A percentile compares a stretch with the other conserved stretches of the same genome.
Evolutionary conservation across 2,888 invertebrate species (phyloP).

Genomic region (Troilus luridus): DNA sequence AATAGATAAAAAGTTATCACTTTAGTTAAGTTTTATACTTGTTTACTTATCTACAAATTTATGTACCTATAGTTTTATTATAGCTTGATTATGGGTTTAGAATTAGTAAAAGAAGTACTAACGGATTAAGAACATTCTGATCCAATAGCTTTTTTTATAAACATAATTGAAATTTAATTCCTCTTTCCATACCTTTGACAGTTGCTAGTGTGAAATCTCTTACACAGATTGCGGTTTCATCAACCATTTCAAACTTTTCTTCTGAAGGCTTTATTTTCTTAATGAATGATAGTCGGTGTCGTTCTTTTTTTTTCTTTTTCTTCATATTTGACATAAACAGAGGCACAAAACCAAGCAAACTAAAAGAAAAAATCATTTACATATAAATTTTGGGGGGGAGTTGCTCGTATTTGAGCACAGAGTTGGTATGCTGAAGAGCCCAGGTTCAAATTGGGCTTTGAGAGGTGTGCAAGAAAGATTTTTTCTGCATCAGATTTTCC

Average conservation of each 20-base stretch:
- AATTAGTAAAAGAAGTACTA: too few relatives aligned
- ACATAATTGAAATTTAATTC: neutral
- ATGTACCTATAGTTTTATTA: too few relatives aligned
- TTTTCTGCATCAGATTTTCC: too few relatives aligned
- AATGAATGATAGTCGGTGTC: neutral
- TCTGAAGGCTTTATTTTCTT: neutral
- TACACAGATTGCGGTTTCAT: neutral
- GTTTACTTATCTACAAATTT: too few relatives aligned
- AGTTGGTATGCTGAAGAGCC: too few relatives aligned
- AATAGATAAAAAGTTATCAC: too few relatives aligned
- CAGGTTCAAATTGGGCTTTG: too few relatives aligned
- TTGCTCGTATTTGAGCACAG: too few relatives aligned
- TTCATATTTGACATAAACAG: neutral
- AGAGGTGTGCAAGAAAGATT: too few relatives aligned
- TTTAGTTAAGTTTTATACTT: too few relatives aligned
- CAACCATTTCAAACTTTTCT: neutral
- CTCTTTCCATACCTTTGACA: neutral
- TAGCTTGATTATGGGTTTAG: too few relatives aligned
- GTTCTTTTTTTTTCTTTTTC: neutral
- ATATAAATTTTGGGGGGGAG: too few relatives aligned
- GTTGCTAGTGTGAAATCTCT: neutral
- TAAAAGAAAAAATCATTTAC: neutral
- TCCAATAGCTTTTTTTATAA: neutral
- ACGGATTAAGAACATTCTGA: neutral
- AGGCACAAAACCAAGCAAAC: constrained; percentile 15